Base-by-base conservation (phyloP, 2,797 vertebrate species). In the Darevskia mixta region DNA sequence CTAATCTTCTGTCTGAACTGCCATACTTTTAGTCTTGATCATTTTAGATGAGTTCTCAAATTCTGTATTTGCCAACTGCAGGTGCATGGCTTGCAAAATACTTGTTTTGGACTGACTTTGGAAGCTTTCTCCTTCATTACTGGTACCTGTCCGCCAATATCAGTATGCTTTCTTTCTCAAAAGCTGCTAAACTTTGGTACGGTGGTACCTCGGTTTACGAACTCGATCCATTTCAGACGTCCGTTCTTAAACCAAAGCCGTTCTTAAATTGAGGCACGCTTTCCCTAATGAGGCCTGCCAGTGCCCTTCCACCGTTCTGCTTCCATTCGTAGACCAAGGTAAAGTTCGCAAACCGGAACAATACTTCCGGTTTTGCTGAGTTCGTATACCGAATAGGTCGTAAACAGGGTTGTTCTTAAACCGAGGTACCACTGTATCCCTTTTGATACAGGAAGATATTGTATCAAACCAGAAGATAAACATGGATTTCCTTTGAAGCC, bases 31-130 rank as follows among this genome's bases (percentile, higher is more conserved):
- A 64, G 89, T 61, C 61, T 55, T 45, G 35, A 76, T 82, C 82
- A 38, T 86, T 89, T 94, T 93, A 88, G 79, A 76, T 92, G 35
- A 32, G 9, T 32, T 58, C 41, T 18, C 84, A 86, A 43, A 88
- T 35, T 89, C 86, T 93, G 87, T 91, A 89, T 87, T 91, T 88
- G 66, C 84, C 86, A 89, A 86, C 86, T 81, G 87, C 80, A 83
- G 25, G 61, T 88, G 78, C 90, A 90, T 93, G 89, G 13, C 90
- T 95, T 66, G 23, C 76, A 85, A 88, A 66, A 90, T 92, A 67
- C 76, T 82, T 92, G 88, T 90, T 95, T 32, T 93, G 66, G 86
- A 67, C 11, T 90, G 49, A 17, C 43, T 93, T 92, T 92, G 88
- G 87, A 49, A 91, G 18, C 1, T 27, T 27, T 23, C 41, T 81